These are phyloP conservation scores for Norana najaformis DNA, from an alignment of 2,888 invertebrate species.

Conservation along the genomic window DNA sequence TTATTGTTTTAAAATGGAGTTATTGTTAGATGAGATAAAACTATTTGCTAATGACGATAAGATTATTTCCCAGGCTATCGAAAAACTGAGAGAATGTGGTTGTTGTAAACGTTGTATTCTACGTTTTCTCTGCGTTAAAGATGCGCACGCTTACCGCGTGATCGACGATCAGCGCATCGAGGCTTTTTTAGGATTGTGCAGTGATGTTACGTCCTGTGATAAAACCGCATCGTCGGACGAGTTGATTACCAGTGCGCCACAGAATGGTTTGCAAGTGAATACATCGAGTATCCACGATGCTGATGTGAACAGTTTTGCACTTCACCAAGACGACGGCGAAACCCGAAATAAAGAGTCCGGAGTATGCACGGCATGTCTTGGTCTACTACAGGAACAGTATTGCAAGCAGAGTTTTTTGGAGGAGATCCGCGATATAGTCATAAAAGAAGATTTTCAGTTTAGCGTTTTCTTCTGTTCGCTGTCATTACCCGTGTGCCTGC, in stretches of 20 bases:
- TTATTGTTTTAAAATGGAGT: neutral
- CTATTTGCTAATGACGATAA: slow-evolving; percentile 8
- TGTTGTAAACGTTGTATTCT: slow-evolving; percentile 41
- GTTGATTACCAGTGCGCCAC: neutral
- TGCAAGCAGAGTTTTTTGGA: slow-evolving; percentile 36
- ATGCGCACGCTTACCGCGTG: slow-evolving; percentile 23
- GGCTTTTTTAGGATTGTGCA: neutral
- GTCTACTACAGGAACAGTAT: slow-evolving; percentile 38
- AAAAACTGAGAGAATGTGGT: slow-evolving; percentile 34
- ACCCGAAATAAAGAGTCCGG: neutral
- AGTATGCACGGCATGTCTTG: slow-evolving; percentile 41
- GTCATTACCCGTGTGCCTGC: slow-evolving; percentile 35
- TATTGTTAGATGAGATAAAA: slow-evolving; percentile 17
- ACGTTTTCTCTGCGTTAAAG: slow-evolving; percentile 36
- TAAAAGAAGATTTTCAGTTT: slow-evolving; percentile 32
- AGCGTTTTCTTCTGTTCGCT: slow-evolving; percentile 35
- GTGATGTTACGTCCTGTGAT: neutral
- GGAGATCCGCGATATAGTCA: slow-evolving; percentile 29
- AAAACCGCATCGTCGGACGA: neutral
- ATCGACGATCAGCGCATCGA: neutral
- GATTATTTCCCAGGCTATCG: neutral
- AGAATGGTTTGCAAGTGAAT: neutral
- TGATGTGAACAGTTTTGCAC: neutral
- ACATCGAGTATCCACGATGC: too few relatives aligned
- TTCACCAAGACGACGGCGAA: neutral